Evolutionary conservation across 2,888 invertebrate genomes (phyloP).

Genomic region (Oasisia sp.): DNA sequence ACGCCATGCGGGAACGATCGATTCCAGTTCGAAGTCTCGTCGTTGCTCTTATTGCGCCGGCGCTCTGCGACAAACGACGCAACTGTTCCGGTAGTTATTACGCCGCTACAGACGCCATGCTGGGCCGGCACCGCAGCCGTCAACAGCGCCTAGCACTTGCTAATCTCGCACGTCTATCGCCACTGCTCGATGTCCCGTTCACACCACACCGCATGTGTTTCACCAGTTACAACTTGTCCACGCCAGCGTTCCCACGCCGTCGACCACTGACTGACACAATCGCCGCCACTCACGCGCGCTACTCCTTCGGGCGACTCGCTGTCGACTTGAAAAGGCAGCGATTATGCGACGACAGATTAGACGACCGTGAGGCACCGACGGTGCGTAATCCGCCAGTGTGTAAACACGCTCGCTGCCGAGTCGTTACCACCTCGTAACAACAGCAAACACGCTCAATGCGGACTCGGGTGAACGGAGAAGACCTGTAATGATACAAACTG

Average conservation of each 20-base stretch:
- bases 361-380: not conserved
- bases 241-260: not conserved
- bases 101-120: not conserved
- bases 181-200: not conserved
- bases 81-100: not conserved
- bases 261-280: not conserved
- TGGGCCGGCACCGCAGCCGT: not conserved
- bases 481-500: not conserved
- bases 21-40: not conserved
- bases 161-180: not conserved
- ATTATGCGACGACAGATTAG: not conserved
- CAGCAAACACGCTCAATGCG: not conserved
- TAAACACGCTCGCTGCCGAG: not conserved
- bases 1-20: not conserved
- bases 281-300: not conserved
- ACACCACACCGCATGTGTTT: not conserved
- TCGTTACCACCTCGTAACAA: not conserved
- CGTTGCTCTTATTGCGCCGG: not conserved
- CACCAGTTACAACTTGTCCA: not conserved
- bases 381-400: not conserved
- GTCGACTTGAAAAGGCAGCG: not conserved
- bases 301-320: not conserved
- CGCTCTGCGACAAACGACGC: not conserved
- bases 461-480: not conserved
- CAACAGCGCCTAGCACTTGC: not conserved